Evolutionary conservation across 1,140 invertebrate genomes (phyloP).

Genomic region (Sipha flava): DNA sequence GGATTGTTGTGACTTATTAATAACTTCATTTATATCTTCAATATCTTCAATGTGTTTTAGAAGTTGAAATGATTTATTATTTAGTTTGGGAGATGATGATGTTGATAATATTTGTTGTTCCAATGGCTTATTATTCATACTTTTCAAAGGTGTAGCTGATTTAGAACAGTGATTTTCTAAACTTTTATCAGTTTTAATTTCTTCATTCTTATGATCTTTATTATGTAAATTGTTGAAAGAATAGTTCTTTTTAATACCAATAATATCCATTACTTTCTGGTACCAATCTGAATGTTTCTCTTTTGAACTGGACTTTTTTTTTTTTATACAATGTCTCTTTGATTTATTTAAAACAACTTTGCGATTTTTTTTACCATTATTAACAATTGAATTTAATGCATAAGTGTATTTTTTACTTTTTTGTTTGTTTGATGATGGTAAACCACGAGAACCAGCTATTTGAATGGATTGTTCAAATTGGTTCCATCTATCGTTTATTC

Average conservation of each 20-base stretch:
- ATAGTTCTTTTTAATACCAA: not conserved
- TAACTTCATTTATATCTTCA: not conserved
- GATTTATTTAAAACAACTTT: not conserved
- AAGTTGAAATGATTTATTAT: not conserved
- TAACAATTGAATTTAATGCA: not conserved
- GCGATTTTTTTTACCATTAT: not conserved
- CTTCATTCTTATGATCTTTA: not conserved
- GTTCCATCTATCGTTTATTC: not conserved
- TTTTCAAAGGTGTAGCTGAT: not conserved
- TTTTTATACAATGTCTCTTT: not conserved
- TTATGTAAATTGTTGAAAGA: not conserved
- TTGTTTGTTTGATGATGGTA: not conserved
- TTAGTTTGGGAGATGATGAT: not conserved
- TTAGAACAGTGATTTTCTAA: not conserved
- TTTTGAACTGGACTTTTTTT: not conserved
- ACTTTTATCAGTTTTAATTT: not conserved
- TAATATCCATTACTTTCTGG: not conserved
- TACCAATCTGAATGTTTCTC: not conserved
- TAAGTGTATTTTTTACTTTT: not conserved
- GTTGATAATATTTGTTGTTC: not conserved
- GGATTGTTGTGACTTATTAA: not conserved
- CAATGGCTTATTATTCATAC: no score
- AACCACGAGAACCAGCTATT: not conserved
- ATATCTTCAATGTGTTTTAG: not conserved
- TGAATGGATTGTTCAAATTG: not conserved